Percentiles rank a stretch among this genome's conserved stretches.
These are phyloP conservation scores for Rhagoletis zephyria DNA, from an alignment of 1,140 invertebrate genomes.

Conservation along the genomic window DNA sequence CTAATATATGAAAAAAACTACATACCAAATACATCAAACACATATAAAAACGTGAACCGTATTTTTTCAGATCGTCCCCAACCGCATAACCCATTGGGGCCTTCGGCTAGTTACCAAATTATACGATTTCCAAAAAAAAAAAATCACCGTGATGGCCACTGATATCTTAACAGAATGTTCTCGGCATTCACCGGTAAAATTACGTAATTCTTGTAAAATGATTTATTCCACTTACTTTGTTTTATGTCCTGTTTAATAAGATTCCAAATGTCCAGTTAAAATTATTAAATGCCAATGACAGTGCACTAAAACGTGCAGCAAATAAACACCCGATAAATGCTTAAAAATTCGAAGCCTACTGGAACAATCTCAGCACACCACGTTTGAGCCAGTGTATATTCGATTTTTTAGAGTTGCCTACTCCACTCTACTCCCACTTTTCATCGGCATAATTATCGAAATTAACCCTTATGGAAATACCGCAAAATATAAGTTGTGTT, in stretches of 20 bases:
- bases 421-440: background rate
- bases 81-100: too few species aligned
- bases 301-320: slow-evolving; percentile 2
- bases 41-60: too few species aligned
- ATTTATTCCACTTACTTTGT: slow-evolving; percentile 18
- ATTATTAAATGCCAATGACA: slow-evolving; percentile 11
- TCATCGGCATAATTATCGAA: background rate
- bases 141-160: too few species aligned
- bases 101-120: too few species aligned
- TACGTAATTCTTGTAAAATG: slow-evolving; percentile 2
- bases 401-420: slow-evolving; percentile 24
- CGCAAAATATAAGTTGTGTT: too few species aligned
- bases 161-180: background rate
- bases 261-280: background rate
- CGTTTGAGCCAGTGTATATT: background rate
- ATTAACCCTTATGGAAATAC: background rate
- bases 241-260: background rate
- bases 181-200: background rate
- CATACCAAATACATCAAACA: too few species aligned
- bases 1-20: too few species aligned
- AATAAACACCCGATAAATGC: background rate
- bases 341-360: background rate
- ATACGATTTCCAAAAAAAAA: too few species aligned
- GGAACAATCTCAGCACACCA: slow-evolving; percentile 27
- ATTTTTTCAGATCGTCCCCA: too few species aligned